phyloP scores from a whole-genome alignment of 2,888 invertebrate genomes.

The Ecdyonurus torrentis region DNA sequence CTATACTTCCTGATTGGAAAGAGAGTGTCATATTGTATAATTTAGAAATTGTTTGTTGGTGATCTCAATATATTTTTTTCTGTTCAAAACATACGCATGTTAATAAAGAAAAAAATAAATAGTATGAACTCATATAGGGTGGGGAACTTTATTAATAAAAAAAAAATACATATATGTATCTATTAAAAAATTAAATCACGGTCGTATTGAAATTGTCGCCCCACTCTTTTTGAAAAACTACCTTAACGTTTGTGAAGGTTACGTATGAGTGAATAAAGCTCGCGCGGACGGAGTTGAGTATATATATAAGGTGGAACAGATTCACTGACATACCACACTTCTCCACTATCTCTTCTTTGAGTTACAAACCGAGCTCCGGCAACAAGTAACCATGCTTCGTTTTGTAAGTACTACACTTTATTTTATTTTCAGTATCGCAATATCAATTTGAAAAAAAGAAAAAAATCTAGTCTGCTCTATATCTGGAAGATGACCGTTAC shows the following conservation, averaged over 20 bases:
- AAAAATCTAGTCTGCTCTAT: too few relatives aligned
- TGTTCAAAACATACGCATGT: too few relatives aligned
- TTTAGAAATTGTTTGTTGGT: too few relatives aligned
- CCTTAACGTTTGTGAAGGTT: neutral
- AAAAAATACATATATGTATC: neutral
- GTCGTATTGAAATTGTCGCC: neutral
- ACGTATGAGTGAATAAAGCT: neutral
- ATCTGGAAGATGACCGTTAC: too few relatives aligned
- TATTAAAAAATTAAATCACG: neutral
- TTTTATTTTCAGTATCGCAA: too few relatives aligned
- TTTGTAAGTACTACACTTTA: neutral
- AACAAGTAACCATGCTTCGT: neutral
- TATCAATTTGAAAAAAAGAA: neutral
- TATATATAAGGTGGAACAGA: too few relatives aligned
- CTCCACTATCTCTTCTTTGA: neutral
- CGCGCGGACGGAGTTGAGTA: too few relatives aligned
- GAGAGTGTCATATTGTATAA: too few relatives aligned
- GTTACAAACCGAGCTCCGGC: neutral
- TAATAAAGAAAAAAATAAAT: neutral
- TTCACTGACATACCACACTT: neutral
- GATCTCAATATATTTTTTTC: too few relatives aligned
- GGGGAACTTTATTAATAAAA: neutral
- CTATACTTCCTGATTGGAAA: too few relatives aligned
- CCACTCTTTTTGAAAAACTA: neutral
- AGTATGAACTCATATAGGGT: neutral